Percentiles rank a stretch among this genome's conserved stretches.
Evolutionary conservation across 64 coral and sea anemone species (phyloP).

Genomic region (Stichodactyla helianthus): DNA sequence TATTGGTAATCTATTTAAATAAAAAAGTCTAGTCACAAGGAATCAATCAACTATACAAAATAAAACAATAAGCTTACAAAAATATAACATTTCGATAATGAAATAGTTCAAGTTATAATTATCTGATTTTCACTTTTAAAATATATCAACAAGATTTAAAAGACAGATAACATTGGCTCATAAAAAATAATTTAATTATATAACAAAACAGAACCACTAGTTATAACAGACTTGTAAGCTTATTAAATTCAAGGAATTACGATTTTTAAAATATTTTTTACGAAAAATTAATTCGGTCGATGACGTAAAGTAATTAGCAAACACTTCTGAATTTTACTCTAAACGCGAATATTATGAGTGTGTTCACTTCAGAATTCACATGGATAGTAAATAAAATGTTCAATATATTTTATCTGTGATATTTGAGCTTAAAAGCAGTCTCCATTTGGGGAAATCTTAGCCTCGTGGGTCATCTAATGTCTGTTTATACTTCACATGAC

Average conservation of each 20-base stretch:
- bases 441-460: neutral
- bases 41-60: neutral
- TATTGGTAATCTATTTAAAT: neutral
- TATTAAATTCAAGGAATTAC: neutral
- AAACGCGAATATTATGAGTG: neutral
- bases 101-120: no score
- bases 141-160: no score
- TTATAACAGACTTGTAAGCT: neutral
- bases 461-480: neutral
- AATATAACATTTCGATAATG: neutral
- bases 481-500: constrained; percentile 1
- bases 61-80: neutral
- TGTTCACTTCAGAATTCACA: neutral
- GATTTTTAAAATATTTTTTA: neutral
- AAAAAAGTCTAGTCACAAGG: neutral
- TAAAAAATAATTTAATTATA: neutral
- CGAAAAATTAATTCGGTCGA: neutral
- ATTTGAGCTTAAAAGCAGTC: neutral
- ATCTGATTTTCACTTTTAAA: no score
- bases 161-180: neutral
- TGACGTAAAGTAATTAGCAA: neutral
- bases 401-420: neutral
- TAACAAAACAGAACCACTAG: neutral
- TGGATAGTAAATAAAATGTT: neutral
- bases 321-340: neutral